phyloP scores from a whole-genome alignment of 2,888 invertebrate species.

The Epinotia bilunana region DNA sequence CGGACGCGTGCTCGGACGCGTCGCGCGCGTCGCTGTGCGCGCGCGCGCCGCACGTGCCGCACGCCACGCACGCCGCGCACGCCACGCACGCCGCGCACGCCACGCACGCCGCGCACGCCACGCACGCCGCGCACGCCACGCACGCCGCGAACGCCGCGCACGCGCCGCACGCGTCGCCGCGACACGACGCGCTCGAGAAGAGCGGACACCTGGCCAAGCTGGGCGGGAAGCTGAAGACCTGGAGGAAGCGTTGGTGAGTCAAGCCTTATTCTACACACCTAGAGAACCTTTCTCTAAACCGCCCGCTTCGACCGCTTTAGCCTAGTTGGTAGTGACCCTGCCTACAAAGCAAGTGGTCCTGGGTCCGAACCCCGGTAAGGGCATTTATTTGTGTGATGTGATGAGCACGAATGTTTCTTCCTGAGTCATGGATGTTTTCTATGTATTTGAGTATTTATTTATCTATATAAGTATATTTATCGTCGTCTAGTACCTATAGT shows the following conservation, averaged over 20 bases:
- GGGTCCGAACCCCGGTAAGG: too few relatives aligned
- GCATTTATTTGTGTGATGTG: too few relatives aligned
- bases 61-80: slow-evolving; percentile 67
- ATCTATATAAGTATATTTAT: too few relatives aligned
- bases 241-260: slow-evolving; percentile 94
- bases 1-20: slow-evolving; percentile 93
- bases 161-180: slow-evolving; percentile 51
- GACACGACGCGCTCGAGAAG: slow-evolving; percentile 93
- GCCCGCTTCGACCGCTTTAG: too few relatives aligned
- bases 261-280: too few relatives aligned
- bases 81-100: slow-evolving; percentile 90
- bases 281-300: too few relatives aligned
- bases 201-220: slow-evolving; percentile 94
- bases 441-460: too few relatives aligned
- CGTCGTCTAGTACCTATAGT: too few relatives aligned
- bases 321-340: too few relatives aligned
- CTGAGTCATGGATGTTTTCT: too few relatives aligned
- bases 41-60: slow-evolving; percentile 59
- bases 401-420: too few relatives aligned
- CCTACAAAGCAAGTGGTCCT: too few relatives aligned
- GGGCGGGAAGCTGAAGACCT: slow-evolving; percentile 98
- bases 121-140: slow-evolving; percentile 88
- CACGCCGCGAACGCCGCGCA: slow-evolving; percentile 85
- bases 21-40: slow-evolving; percentile 86
- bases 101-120: slow-evolving; percentile 88